Percentiles rank a stretch among this genome's conserved stretches.
These are phyloP conservation scores for Alethe diademata DNA, from an alignment of 2,113 vertebrate genomes.

Conservation along the genomic window DNA sequence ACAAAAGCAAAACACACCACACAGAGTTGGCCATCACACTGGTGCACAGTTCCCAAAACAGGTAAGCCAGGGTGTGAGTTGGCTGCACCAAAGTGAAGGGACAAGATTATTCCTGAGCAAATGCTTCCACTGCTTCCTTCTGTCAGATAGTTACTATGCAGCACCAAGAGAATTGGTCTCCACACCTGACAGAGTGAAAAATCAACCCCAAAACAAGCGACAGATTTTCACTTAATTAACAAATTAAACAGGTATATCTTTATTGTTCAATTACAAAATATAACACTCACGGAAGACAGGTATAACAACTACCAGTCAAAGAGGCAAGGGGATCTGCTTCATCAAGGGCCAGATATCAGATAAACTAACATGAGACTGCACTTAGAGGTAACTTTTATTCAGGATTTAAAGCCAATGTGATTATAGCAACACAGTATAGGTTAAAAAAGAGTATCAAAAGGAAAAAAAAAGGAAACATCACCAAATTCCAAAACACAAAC, in stretches of 20 bases:
- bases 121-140: background rate
- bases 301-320: background rate
- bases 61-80: background rate
- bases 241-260: background rate
- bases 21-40: background rate
- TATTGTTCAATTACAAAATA: background rate
- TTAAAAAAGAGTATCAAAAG: background rate
- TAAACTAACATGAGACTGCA: background rate
- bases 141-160: background rate
- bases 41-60: background rate
- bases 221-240: background rate
- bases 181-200: background rate
- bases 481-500: background rate
- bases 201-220: background rate
- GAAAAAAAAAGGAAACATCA: background rate
- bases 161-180: background rate
- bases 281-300: background rate
- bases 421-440: rapidly evolving
- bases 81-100: background rate
- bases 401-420: background rate
- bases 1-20: background rate
- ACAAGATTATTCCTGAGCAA: background rate
- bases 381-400: background rate
- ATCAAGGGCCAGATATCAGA: background rate
- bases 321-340: background rate